phyloP scores from a whole-genome alignment of 2,888 invertebrate species.

The Amphipoea oculea region DNA sequence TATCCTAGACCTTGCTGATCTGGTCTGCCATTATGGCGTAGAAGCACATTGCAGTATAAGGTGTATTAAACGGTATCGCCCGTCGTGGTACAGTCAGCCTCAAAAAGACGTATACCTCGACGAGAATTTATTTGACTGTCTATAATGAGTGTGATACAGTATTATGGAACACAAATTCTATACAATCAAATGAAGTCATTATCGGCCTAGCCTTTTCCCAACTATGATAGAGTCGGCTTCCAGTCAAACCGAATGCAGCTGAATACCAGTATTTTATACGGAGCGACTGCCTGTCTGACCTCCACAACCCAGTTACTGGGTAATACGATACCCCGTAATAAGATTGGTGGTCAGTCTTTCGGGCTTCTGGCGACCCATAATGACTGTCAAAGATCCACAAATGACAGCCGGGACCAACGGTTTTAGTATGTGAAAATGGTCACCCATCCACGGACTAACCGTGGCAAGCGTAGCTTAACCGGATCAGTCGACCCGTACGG shows the following conservation, averaged over 20 bases:
- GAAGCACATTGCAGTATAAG: neutral
- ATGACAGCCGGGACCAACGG: neutral
- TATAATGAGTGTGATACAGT: neutral
- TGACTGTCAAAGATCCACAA: neutral
- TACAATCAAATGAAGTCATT: neutral
- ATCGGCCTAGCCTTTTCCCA: neutral
- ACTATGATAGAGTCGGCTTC: neutral
- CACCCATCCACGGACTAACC: neutral
- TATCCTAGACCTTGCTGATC: too few species aligned
- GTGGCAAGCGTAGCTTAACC: neutral
- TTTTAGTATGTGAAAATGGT: neutral
- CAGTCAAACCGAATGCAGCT: neutral
- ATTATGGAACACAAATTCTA: neutral
- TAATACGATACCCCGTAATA: neutral
- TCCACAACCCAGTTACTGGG: too few species aligned
- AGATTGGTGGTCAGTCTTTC: neutral
- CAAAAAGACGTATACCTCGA: too few species aligned
- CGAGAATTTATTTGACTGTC: too few species aligned
- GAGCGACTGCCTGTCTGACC: neutral
- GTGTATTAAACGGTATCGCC: neutral
- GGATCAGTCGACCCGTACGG: neutral
- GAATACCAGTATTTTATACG: neutral
- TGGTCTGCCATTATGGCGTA: neutral
- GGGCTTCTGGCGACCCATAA: neutral
- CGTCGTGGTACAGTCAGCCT: neutral